Base-by-base conservation (phyloP, 2,113 vertebrate genomes). In the Dendropsophus ebraccatus region DNA sequence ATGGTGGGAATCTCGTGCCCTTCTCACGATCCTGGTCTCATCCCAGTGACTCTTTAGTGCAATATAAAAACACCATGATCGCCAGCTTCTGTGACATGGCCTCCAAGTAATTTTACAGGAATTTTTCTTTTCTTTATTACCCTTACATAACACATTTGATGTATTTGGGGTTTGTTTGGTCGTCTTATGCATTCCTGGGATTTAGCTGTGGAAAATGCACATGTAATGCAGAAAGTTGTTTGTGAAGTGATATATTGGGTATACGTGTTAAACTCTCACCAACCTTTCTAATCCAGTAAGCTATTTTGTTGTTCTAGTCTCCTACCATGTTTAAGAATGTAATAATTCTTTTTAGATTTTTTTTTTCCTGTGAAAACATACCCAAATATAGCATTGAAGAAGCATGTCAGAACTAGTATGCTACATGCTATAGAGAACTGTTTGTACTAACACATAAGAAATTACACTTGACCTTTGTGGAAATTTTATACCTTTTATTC, bases 281-380 rank as follows among this genome's bases (percentile, higher is more conserved):
- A 70, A 70, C 67, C 67, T 70, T 41, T 70, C 67, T 70, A 70
- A 70, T 70, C 67, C 67, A 70, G 67, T 70, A 32, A 70, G 32
- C 35, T 70, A 70, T 70, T 70, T 70, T 70, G 67, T 70, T 70
- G 17, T 70, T 70, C 35, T 35, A 21, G 67, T 70, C 67, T 70
- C 67, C 67, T 70, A 21, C 67, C 32, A 70, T 69, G 65, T 69
- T 69, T 69, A 69, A 19, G 67, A 70, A 41, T 70, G 67, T 41
- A 23, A 41, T 69, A 35, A 69, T 70, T 12, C 67, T 21, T 37
- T 62, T 62, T 28, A 58, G 56, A 10, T n/a, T 58, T 13, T 69
- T 69, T 69, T 69, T 69, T 69, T 21, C n/a, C 6, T 69, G 2
- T 37, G 8, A 35, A 35, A 69, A 5, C 14, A n/a, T n/a, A 21